Base-by-base conservation (phyloP, 1,140 invertebrate genomes). In the Drosophila arawakana region DNA sequence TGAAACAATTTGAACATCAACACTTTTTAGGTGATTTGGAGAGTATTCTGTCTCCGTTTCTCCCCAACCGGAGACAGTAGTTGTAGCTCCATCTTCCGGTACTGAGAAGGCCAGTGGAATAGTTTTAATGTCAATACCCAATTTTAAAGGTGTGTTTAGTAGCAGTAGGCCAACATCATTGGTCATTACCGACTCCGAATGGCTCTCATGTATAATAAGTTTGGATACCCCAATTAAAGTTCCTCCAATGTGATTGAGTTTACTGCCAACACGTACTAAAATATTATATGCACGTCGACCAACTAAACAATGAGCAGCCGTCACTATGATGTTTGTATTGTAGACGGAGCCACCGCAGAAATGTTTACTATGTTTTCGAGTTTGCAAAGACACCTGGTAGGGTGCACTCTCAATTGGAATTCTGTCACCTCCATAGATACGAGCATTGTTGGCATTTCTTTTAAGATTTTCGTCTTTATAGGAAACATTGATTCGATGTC, bases 1-100 rank as follows among this genome's bases (percentile, higher is more conserved):
- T 4, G 6, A 34, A 2, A 66, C 41, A 21, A 46, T 46, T 25
- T n/a, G 1, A 4, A 57, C 15, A n/a, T 44, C 0, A 7, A 46
- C 52, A 10, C 10, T 35, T 10, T 37, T 21, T 15, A 44, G 34
- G 5, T 30, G 15, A 2, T 4, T 0, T 0, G 44, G 9, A 21
- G 3, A n/a, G n/a, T 6, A 2, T 18, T 30, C 21, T 3, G 2
- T 25, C 8, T 52, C 49, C 11, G 61, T 65, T 0, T 57, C 5
- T 6, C 60, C 55, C 77, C 76, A 80, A 7, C 76, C 77, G 2
- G 59, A 50, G n/a, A 78, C 54, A 0, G 30, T 15, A 4, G 59
- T 63, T 11, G 15, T n/a, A 2, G 30, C 18, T 2, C 37, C 58
- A n/a, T 7, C 1, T 0, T 6, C 5, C 3, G 58, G 57, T 2